These are phyloP conservation scores for Amiota minor DNA, from an alignment of 2,888 invertebrate genomes.

Conservation along the genomic window DNA sequence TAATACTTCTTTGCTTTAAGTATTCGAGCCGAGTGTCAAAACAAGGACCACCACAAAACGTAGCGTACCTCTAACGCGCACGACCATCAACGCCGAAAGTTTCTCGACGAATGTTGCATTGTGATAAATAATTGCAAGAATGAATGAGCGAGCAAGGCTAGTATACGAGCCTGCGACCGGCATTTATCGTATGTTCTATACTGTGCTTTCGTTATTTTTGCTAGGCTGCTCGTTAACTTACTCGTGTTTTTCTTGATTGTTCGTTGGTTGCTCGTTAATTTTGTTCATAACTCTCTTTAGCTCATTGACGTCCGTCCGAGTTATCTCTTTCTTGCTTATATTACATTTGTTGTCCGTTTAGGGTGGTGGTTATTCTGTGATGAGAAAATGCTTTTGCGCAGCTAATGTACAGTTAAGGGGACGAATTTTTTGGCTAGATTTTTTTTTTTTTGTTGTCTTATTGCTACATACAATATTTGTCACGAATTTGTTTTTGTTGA, in stretches of 20 bases:
- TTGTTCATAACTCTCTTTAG: neutral
- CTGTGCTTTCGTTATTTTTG: constrained; percentile 27
- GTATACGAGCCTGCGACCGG: constrained; percentile 51
- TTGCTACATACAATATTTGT: neutral
- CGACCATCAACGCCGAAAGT: too few relatives aligned
- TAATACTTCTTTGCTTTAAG: too few relatives aligned
- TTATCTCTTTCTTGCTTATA: neutral
- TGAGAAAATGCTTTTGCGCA: constrained; percentile 15
- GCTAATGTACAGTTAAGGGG: constrained; percentile 9
- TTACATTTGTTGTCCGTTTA: neutral
- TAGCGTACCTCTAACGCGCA: too few relatives aligned
- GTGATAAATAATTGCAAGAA: too few relatives aligned
- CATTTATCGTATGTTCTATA: constrained; percentile 36
- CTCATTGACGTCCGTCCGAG: neutral
- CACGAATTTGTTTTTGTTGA: constrained; percentile 1
- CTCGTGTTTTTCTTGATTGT: constrained; percentile 51
- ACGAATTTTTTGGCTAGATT: neutral
- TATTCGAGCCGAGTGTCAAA: too few relatives aligned
- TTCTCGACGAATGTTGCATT: too few relatives aligned
- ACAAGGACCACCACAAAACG: too few relatives aligned
- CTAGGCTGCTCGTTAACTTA: constrained; percentile 39
- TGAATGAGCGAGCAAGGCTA: too few relatives aligned
- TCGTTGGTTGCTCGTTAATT: constrained; percentile 43
- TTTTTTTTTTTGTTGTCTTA: neutral
- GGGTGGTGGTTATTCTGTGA: neutral